phyloP scores from a whole-genome alignment of 2,888 invertebrate species.

The Oithona nana region DNA sequence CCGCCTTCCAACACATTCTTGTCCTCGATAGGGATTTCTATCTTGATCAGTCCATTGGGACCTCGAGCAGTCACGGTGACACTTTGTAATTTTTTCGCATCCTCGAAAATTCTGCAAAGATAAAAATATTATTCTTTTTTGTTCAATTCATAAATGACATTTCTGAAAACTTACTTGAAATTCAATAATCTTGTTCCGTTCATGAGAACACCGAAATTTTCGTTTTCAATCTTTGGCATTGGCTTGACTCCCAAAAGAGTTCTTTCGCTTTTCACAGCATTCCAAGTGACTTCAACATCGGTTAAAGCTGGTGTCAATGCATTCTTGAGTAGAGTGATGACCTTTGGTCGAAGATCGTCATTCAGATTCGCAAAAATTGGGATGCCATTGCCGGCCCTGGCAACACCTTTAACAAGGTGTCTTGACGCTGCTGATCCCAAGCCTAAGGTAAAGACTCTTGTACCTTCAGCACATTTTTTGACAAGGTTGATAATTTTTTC shows the following conservation, averaged over 20 bases:
- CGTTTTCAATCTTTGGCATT: conserved; percentile 15
- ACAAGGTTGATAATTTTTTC: conserved; percentile 24
- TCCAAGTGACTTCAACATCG: conserved; percentile 22
- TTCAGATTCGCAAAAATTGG: conserved; percentile 25
- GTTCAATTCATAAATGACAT: no score
- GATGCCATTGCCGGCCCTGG: conserved; percentile 26
- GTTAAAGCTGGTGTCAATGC: conserved; percentile 22
- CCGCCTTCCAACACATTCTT: not conserved
- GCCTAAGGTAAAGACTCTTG: conserved; percentile 25
- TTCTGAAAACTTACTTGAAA: conserved; percentile 13
- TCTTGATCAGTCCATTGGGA: conserved; percentile 17
- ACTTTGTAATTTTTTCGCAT: not conserved
- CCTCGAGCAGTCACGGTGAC: conserved; percentile 13
- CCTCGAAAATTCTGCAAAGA: conserved; percentile 17
- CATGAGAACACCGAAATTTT: conserved; percentile 22
- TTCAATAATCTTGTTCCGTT: conserved; percentile 22
- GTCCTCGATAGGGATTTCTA: not conserved
- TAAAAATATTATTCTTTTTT: conserved; percentile 22
- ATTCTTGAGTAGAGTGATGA: conserved; percentile 23
- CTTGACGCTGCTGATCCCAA: conserved; percentile 26
- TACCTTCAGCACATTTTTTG: conserved; percentile 21
- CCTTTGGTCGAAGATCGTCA: conserved; percentile 23
- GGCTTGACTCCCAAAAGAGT: conserved; percentile 23
- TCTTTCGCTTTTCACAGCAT: conserved; percentile 20
- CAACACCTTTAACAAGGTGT: conserved; percentile 26